Percentiles rank a stretch among this genome's conserved stretches.
Conservation (phyloP, 2,113 vertebrate species). For the Phrynosoma platyrhinos region DNA sequence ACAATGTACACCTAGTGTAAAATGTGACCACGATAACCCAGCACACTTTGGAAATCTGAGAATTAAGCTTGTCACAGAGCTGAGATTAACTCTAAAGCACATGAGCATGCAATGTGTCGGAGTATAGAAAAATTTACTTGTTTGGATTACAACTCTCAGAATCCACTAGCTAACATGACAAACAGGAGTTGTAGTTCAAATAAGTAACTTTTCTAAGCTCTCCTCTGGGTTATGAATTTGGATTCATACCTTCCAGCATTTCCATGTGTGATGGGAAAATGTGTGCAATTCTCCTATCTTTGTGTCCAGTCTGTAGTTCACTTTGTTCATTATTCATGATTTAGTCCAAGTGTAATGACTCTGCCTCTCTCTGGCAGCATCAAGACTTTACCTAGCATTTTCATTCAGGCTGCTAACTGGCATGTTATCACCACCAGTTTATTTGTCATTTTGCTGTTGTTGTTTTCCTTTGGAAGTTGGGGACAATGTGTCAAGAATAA, state of each 20-base stretch:
- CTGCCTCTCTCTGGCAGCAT: background rate
- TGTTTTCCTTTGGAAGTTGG: constrained; percentile 3
- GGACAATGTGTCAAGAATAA: constrained; percentile 8
- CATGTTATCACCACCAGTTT: background rate
- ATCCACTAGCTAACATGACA: no score
- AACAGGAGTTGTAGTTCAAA: no score
- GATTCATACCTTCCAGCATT: no score
- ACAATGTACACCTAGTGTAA: background rate
- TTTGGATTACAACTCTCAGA: no score
- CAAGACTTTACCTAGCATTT: background rate
- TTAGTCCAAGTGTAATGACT: background rate
- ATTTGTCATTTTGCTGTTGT: background rate
- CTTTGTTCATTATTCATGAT: background rate
- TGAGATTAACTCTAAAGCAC: background rate
- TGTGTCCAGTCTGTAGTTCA: background rate
- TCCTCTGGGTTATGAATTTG: background rate
- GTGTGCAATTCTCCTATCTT: background rate
- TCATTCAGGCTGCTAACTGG: background rate
- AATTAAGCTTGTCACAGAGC: background rate
- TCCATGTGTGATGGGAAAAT: background rate
- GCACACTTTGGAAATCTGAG: no score
- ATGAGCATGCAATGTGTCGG: no score
- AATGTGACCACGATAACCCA: background rate
- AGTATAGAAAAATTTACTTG: no score
- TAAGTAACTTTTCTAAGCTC: no score